These are phyloP conservation scores for Sciurus vulgaris DNA, from an alignment of 2,797 vertebrate species.

Conservation along the genomic window DNA sequence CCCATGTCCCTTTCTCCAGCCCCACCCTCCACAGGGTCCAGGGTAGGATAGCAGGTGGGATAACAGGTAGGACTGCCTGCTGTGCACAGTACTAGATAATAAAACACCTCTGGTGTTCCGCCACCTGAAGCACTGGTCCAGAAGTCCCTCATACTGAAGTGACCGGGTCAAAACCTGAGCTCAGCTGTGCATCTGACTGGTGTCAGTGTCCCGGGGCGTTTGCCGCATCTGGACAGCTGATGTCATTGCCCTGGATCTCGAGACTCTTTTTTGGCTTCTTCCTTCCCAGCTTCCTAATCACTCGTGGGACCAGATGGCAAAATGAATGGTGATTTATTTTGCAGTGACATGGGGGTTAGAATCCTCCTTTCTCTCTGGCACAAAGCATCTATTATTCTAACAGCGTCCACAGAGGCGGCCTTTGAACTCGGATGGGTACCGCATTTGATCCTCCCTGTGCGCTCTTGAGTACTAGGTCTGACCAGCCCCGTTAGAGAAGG, in stretches of 20 bases:
- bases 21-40: background rate
- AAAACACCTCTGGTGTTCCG: background rate
- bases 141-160: background rate
- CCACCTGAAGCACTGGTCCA: background rate
- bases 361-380: background rate
- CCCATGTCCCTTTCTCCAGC: background rate
- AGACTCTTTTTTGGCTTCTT: background rate
- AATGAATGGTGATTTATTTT: background rate
- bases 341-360: background rate
- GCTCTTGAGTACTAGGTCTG: background rate
- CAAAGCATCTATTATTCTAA: background rate
- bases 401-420: background rate
- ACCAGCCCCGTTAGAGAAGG: background rate
- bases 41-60: background rate
- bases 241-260: fast-evolving
- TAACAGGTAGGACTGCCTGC: background rate
- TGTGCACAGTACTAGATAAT: fast-evolving
- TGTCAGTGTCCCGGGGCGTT: fast-evolving
- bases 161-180: too few relatives aligned
- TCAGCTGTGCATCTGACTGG: background rate
- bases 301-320: background rate
- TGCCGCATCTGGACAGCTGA: background rate
- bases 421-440: background rate
- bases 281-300: background rate
- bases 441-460: background rate